These are phyloP conservation scores for Squalus acanthias DNA, from an alignment of 2,797 vertebrate species.

Conservation along the genomic window DNA sequence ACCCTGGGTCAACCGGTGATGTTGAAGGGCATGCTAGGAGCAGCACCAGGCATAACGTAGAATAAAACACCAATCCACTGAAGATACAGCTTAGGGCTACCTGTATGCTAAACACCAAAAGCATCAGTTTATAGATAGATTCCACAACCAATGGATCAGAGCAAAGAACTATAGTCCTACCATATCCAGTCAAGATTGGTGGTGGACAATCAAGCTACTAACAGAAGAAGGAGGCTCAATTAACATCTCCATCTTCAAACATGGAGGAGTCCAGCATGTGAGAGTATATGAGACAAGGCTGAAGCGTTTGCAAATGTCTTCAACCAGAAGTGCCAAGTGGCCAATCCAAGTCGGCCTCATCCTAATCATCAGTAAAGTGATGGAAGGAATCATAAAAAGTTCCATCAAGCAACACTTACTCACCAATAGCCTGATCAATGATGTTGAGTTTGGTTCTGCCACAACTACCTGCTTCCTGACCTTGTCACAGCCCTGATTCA, in stretches of 20 bases:
- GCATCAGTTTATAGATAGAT: background rate
- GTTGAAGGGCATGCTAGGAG: too few species aligned
- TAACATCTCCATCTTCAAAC: background rate
- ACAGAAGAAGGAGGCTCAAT: background rate
- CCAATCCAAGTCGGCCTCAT: background rate
- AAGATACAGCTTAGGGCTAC: too few species aligned
- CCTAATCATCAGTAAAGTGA: background rate
- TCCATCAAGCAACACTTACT: background rate
- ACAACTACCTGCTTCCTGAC: background rate
- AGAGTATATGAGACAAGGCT: background rate
- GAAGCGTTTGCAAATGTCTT: background rate
- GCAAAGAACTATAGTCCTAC: background rate
- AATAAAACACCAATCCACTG: too few species aligned
- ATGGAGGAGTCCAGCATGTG: background rate
- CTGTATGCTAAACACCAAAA: too few species aligned
- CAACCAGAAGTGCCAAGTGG: background rate
- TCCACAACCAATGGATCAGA: background rate
- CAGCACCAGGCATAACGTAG: too few species aligned
- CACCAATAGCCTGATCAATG: background rate
- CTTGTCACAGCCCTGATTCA: background rate
- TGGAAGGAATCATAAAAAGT: background rate
- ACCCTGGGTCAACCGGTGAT: too few species aligned
- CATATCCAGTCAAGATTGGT: background rate
- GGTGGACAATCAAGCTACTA: background rate
- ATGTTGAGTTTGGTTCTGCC: background rate